phyloP scores from a whole-genome alignment of 1,140 invertebrate species.

The Babylonia areolata region DNA sequence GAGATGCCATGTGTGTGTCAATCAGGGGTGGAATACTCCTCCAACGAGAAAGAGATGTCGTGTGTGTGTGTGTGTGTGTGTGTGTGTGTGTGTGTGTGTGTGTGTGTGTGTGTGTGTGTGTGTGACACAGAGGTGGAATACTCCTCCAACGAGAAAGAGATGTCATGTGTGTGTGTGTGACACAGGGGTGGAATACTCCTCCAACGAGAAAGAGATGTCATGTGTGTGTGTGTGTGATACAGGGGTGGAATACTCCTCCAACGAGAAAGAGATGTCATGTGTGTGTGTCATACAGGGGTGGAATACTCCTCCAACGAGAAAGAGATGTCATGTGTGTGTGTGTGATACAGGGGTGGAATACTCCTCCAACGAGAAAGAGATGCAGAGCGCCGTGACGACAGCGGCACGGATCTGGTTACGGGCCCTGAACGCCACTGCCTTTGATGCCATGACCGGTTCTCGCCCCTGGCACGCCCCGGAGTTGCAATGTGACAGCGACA shows the following conservation, averaged over 20 bases:
- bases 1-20: too few species aligned
- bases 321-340: conserved; percentile 22
- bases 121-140: conserved; percentile 16
- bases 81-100: too few species aligned
- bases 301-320: conserved; percentile 24
- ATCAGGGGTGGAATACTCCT: too few species aligned
- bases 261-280: conserved; percentile 28
- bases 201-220: conserved; percentile 35
- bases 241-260: conserved; percentile 27
- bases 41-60: too few species aligned
- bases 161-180: neutral
- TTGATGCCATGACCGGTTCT: neutral
- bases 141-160: conserved; percentile 31
- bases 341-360: conserved; percentile 21
- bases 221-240: neutral
- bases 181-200: conserved; percentile 22
- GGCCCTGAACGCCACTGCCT: conserved; percentile 6
- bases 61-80: too few species aligned
- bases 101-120: neutral
- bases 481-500: conserved; percentile 22
- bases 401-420: conserved; percentile 27
- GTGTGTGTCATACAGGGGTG: conserved; percentile 8
- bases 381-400: conserved; percentile 19
- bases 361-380: conserved; percentile 31
- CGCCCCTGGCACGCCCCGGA: neutral